phyloP scores from a whole-genome alignment of 2,797 vertebrate genomes.

The Ceryle rudis region DNA sequence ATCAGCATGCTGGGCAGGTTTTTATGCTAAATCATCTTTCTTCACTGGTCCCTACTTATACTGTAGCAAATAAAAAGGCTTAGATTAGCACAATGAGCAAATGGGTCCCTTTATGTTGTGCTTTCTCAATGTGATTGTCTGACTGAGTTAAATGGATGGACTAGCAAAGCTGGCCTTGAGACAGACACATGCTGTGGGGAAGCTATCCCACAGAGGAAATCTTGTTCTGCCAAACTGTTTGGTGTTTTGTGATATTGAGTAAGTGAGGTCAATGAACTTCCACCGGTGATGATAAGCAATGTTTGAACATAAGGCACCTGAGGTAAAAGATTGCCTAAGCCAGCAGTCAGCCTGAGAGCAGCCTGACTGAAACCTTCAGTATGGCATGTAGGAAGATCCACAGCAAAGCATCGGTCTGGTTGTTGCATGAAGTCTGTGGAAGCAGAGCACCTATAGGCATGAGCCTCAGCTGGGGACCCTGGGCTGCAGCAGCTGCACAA shows the following conservation, averaged over 20 bases:
- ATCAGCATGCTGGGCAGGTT: slow-evolving; percentile 59
- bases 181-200: slow-evolving; percentile 38
- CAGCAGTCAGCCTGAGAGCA: background rate
- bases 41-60: slow-evolving; percentile 30
- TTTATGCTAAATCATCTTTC: slow-evolving; percentile 57
- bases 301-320: background rate
- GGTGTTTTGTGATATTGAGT: slow-evolving; percentile 22
- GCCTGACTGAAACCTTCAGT: background rate
- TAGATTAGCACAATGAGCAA: slow-evolving; percentile 18
- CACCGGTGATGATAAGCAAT: background rate
- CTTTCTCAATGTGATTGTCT: slow-evolving; percentile 38
- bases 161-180: slow-evolving; percentile 38
- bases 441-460: background rate
- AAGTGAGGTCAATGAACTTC: background rate
- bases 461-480: accelerated
- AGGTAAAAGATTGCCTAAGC: background rate
- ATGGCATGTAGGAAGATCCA: background rate
- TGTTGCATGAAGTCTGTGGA: accelerated
- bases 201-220: slow-evolving; percentile 12
- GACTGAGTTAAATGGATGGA: slow-evolving; percentile 56
- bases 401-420: accelerated
- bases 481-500: background rate
- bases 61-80: slow-evolving; percentile 45
- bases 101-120: slow-evolving; percentile 22
- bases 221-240: background rate